Evolutionary conservation across 2,888 invertebrate genomes (phyloP).

Genomic region (Doris montereyensis): DNA sequence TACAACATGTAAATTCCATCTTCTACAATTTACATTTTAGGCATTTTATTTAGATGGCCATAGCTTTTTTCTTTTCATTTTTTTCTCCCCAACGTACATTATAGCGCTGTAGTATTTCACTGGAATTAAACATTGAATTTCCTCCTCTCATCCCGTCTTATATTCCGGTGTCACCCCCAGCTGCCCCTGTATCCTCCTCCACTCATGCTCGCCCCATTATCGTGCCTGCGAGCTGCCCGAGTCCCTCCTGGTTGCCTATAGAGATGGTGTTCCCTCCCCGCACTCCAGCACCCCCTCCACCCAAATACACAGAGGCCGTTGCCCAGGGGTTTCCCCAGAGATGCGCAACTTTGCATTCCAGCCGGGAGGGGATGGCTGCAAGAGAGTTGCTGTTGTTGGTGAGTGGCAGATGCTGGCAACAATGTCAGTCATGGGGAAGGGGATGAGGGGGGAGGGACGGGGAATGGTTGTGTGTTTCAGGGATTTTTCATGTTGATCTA

Average conservation of each 20-base stretch:
- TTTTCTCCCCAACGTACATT: not conserved
- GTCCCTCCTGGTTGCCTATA: no score
- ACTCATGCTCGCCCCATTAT: conserved; percentile 58
- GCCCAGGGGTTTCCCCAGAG: conserved; percentile 33
- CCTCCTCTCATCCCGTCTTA: not conserved
- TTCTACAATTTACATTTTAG: no score
- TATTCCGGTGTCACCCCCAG: not conserved
- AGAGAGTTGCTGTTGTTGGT: conserved; percentile 34
- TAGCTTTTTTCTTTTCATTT: not conserved
- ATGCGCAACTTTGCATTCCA: conserved; percentile 34
- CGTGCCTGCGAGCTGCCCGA: conserved; percentile 39
- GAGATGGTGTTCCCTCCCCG: not conserved
- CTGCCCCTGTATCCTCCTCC: conserved; percentile 43
- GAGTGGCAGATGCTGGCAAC: no score
- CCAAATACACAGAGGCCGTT: conserved; percentile 39
- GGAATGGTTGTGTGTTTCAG: no score
- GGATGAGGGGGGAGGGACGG: no score
- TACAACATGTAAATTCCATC: no score
- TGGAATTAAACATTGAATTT: no score
- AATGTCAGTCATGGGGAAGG: no score
- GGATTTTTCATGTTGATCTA: no score
- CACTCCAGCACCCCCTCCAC: conserved; percentile 33
- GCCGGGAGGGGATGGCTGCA: conserved; percentile 27
- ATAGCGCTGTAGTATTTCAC: no score
- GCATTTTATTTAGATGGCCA: no score